Evolutionary conservation across 2,888 invertebrate genomes (phyloP), one percentile per base, ranked within the genome.

Genomic region (Pandemis corylana): DNA sequence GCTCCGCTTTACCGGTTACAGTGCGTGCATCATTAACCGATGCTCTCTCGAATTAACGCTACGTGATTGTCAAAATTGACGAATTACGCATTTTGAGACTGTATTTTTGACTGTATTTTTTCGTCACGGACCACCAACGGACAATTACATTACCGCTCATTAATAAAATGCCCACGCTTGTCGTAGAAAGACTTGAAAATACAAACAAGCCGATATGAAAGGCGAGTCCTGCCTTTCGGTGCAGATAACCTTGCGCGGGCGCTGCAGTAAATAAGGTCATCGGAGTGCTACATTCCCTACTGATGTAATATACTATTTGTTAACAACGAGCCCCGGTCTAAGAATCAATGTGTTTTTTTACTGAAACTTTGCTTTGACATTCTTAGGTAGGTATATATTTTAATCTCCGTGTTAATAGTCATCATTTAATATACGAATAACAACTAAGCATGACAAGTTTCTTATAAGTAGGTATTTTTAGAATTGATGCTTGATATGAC

Each of bases 231-330:
- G 69, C 70, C 66, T 69, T 66, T 74, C 72, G 77, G 76, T 70
- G 77, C 79, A 84, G 90, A 90, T 90, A 90, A 90, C 90, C 90
- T 90, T 90, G 89, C 79, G 76, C 80, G 84, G 80, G 83, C 83
- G 85, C 78, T 77, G 79, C 82, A 77, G 86, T 86, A 87, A 90
- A 89, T 88, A 90, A 90, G 87, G 90, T 90, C 87, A 85, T 85
- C 81, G 79, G 77, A 83, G 46, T 66, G 78, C 77, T 78, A 83
- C 84, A 83, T 83, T 84, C 82, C 80, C 81, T 80, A 78, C 78
- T 80, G 83, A 67, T 71, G 53, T 67, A 65, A 66, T 62, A 75
- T 61, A 36, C 53, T 28, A 28, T 28, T 59, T 59, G 28, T 51
- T 51, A 59, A 7, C 56, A 56, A 28, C 28, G 59, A 59, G 10